Evolutionary conservation across 2,113 vertebrate genomes (phyloP).

Genomic region (Anseranas semipalmata): DNA sequence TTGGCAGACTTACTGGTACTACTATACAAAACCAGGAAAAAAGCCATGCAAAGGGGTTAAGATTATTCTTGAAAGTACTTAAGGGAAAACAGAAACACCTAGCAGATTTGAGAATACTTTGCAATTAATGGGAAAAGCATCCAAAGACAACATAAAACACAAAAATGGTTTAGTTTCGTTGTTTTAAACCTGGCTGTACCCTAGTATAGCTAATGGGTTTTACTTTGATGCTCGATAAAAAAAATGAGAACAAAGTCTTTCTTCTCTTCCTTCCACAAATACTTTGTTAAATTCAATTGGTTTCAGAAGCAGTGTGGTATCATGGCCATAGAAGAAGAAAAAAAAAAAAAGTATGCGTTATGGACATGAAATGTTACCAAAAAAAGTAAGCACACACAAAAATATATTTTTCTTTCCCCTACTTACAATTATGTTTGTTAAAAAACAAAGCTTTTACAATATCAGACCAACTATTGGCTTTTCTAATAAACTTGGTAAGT

Average conservation of each 20-base stretch:
- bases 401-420: constrained; percentile 30
- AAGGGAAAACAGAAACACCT: constrained; percentile 39
- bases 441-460: constrained; percentile 51
- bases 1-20: constrained; percentile 67
- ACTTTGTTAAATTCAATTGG: constrained; percentile 47
- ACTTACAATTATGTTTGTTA: constrained; percentile 40
- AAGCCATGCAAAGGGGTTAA: constrained; percentile 74
- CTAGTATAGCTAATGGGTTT: not conserved
- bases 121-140: constrained; percentile 31
- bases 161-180: constrained; percentile 10
- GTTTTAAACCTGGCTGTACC: not conserved
- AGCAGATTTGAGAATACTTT: constrained; percentile 36
- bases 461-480: constrained; percentile 67
- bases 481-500: constrained; percentile 67
- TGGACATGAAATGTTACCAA: constrained; percentile 60
- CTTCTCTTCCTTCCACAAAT: constrained; percentile 33
- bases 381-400: constrained; percentile 29
- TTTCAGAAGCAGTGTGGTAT: constrained; percentile 49
- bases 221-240: constrained; percentile 33
- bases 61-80: constrained; percentile 57
- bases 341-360: not conserved
- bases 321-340: constrained; percentile 21
- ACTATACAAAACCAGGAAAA: constrained; percentile 55
- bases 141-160: constrained; percentile 46
- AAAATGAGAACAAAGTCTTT: not conserved